These are phyloP conservation scores for Thecocarcelia acutangulata DNA, from an alignment of 2,888 invertebrate species.

Conservation along the genomic window DNA sequence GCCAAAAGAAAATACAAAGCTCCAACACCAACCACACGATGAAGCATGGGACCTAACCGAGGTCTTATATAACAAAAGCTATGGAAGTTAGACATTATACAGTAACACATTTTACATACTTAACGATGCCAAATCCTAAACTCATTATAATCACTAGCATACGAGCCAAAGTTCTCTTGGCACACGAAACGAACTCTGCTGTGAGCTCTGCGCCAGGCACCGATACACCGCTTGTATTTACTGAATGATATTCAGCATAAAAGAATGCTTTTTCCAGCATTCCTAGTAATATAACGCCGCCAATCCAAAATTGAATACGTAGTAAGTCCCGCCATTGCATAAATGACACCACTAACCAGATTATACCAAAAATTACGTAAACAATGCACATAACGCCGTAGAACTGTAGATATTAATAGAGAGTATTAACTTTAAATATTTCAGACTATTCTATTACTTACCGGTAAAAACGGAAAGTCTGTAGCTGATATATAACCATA, in stretches of 20 bases:
- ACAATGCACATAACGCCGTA: constrained; percentile 94
- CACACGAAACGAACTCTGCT: constrained; percentile 95
- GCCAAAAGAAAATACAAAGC: constrained; percentile 91
- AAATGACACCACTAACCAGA: constrained; percentile 92
- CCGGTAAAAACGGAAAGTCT: constrained; percentile 93
- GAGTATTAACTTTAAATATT: background rate
- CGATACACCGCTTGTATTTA: constrained; percentile 86
- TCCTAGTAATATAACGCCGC: constrained; percentile 92
- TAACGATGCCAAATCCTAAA: constrained; percentile 97
- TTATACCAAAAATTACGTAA: constrained; percentile 90
- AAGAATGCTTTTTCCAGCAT: constrained; percentile 94
- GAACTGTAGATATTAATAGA: constrained; percentile 83
- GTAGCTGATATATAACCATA: constrained; percentile 92
- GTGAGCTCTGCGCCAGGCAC: constrained; percentile 89
- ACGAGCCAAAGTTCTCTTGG: constrained; percentile 93
- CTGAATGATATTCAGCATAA: constrained; percentile 92
- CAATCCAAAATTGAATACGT: constrained; percentile 97
- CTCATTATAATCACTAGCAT: constrained; percentile 97
- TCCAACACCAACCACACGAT: constrained; percentile 93
- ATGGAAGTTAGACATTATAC: too few relatives aligned
- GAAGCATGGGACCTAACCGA: constrained; percentile 92
- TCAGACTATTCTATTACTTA: constrained; percentile 79
- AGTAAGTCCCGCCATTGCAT: constrained; percentile 95
- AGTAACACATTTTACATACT: constrained; percentile 83
- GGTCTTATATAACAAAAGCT: constrained; percentile 84